Conservation (phyloP, 1,140 invertebrate species). For the Eriocheir sinensis region DNA sequence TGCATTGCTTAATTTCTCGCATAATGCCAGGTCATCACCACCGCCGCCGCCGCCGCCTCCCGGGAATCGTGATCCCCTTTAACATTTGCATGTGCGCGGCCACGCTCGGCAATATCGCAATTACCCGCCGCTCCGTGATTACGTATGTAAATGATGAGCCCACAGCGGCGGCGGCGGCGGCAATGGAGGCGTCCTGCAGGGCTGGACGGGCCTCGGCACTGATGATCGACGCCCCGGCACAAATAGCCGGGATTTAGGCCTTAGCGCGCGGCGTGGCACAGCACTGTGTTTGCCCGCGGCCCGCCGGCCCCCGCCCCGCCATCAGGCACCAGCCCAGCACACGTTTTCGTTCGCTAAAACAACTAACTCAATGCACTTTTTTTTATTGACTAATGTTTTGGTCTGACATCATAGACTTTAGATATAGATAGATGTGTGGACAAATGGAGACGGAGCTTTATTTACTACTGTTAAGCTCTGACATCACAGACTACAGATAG, state of each 20-base stretch:
- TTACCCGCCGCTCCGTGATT: constrained; percentile 68
- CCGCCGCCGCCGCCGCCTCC: not conserved
- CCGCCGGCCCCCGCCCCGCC: constrained; percentile 3
- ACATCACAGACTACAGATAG: no score
- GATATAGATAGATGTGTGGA: no score
- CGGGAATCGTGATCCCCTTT: constrained; percentile 59
- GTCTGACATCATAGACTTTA: no score
- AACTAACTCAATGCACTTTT: not conserved
- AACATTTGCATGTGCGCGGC: constrained; percentile 68
- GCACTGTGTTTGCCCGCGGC: not conserved
- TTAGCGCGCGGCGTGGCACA: not conserved
- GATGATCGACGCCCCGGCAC: constrained; percentile 43
- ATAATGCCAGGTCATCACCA: no score
- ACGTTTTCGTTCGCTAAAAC: constrained; percentile 54
- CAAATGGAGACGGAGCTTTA: no score
- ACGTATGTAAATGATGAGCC: constrained; percentile 74
- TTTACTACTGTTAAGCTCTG: no score
- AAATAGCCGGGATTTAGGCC: not conserved
- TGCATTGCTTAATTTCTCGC: no score
- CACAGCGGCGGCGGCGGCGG: constrained; percentile 46
- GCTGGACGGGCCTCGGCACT: not conserved
- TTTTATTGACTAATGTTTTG: no score
- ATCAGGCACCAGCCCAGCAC: not conserved
- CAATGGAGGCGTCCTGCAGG: not conserved
- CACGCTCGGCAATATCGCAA: constrained; percentile 74